Base-by-base conservation (phyloP, 2,888 invertebrate species). In the Dynastes maya region DNA sequence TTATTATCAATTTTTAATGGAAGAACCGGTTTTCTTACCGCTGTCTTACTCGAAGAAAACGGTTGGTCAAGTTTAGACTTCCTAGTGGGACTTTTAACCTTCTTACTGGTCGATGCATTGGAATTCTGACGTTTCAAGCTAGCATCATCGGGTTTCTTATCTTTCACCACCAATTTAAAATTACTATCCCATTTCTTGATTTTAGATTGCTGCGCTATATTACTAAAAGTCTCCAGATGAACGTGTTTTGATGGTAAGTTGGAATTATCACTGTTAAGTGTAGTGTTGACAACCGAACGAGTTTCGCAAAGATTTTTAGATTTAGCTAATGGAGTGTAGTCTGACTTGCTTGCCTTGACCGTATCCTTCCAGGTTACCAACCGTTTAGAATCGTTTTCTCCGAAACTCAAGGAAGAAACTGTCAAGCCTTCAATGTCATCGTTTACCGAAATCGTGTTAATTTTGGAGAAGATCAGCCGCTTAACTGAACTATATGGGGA, bases 381-480 rank as follows among this genome's bases (percentile, higher is more conserved):
- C 65, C 83, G 83, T 77, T 83, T 85, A 32, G 27, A 61, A 68
- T 67, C 75, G 13, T 4, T 74, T 53, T 55, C 81, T 80, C 45
- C 72, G 9, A 64, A 61, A 32, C 75, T 82, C 40, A 86, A 68
- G 1, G 84, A 85, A 11, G 86, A 85, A 2, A 89, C 89, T 0
- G 84, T 88, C 78, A 90, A 82, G 40, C 86, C 87, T 29, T 84
- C 78, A 1, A 85, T 80, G 2, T 85, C 82, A 13, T 83, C 82
- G 80, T 90, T 90, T 2, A 90, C 85, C 22, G 84, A 81, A 1
- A 85, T 78, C 53, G 87, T 85, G 82, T 89, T 90, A n/a, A 89
- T 70, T 85, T 87, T 89, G 11, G 85, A 82, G 65, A 81, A 84
- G 37, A 82, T 79, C 74, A 75, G 49, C 45, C 71, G 78, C 82